Conservation (phyloP, 92 coral and sea anemone genomes). For the Anthopleura xanthogrammica region DNA sequence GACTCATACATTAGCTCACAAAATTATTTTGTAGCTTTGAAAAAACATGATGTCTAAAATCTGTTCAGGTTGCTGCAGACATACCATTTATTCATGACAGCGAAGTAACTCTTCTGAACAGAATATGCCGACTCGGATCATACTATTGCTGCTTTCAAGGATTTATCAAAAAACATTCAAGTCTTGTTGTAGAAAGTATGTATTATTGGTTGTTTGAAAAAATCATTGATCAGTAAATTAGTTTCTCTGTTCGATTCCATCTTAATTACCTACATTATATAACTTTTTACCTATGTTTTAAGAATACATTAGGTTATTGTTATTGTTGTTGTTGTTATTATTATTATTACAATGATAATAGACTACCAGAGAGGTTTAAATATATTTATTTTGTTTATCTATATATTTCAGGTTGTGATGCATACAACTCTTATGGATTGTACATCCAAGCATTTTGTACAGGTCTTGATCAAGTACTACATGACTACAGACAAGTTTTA, state of each 20-base stretch:
- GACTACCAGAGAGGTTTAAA: background rate
- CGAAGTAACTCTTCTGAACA: constrained; percentile 82
- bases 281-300: too few species aligned
- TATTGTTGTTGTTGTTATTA: too few species aligned
- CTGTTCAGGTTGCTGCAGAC: constrained; percentile 83
- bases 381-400: background rate
- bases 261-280: too few species aligned
- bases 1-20: background rate
- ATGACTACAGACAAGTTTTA: constrained; percentile 66
- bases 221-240: too few species aligned
- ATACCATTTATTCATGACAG: constrained; percentile 90
- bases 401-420: background rate
- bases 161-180: constrained; percentile 65
- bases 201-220: too few species aligned
- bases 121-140: constrained; percentile 89
- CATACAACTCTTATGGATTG: constrained; percentile 52
- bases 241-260: too few species aligned
- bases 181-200: constrained; percentile 22
- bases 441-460: constrained; percentile 94
- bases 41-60: background rate
- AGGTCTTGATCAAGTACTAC: constrained; percentile 89
- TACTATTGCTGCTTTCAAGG: constrained; percentile 72
- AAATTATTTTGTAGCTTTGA: background rate
- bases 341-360: background rate
- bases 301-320: too few species aligned